A percentile compares a stretch with the other conserved stretches of the same genome.
phyloP scores from a whole-genome alignment of 2,888 invertebrate species.

The Belgica antarctica region DNA sequence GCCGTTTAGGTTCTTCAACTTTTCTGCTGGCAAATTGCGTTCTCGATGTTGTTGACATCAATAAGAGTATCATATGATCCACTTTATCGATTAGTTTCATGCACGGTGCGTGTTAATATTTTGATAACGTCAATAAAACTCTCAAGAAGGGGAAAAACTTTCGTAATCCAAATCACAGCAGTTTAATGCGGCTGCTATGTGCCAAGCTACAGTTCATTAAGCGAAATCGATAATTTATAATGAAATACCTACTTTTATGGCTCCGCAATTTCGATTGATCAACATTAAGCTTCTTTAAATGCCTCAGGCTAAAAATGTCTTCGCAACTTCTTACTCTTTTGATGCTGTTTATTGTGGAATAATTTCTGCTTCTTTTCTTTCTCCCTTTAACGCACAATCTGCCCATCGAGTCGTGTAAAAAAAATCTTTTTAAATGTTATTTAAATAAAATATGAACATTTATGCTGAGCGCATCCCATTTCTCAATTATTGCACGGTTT shows the following conservation, averaged over 20 bases:
- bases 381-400: neutral
- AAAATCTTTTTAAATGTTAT: conserved; percentile 17
- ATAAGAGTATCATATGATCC: neutral
- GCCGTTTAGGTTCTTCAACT: neutral
- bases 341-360: neutral
- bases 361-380: neutral
- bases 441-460: conserved; percentile 20
- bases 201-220: conserved; percentile 38
- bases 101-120: conserved; percentile 33
- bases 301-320: conserved; percentile 38
- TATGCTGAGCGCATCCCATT: conserved; percentile 10
- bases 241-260: conserved; percentile 30
- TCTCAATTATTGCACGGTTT: conserved; percentile 21
- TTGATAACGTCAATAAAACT: conserved; percentile 36
- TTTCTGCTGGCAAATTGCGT: neutral
- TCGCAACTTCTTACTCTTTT: conserved; percentile 13
- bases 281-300: conserved; percentile 43
- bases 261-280: conserved; percentile 31
- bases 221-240: conserved; percentile 44
- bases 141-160: neutral
- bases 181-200: conserved; percentile 3
- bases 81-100: neutral
- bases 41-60: neutral
- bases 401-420: neutral
- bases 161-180: conserved; percentile 24